A percentile compares a stretch with the other conserved stretches of the same genome.
phyloP scores from a whole-genome alignment of 2,888 invertebrate genomes.

The Cantharis rustica region DNA sequence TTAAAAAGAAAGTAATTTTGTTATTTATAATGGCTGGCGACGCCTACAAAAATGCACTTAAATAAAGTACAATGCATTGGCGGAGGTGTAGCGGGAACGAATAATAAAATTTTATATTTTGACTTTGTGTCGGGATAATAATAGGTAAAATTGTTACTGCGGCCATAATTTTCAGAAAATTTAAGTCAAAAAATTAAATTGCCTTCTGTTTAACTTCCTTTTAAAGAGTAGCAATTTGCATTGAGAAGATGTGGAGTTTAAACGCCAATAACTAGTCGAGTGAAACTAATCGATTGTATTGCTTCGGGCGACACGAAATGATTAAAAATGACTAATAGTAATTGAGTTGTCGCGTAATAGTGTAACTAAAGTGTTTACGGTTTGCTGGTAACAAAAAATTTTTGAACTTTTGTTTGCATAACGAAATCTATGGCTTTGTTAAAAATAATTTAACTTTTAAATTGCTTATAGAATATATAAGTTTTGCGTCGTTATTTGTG shows the following conservation, averaged over 20 bases:
- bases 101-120: not conserved
- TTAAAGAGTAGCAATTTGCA: conserved; percentile 15
- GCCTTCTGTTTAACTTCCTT: conserved; percentile 10
- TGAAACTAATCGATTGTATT: not conserved
- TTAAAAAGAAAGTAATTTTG: conserved; percentile 25
- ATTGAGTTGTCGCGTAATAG: not conserved
- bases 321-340: not conserved
- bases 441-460: not conserved
- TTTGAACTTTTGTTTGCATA: not conserved
- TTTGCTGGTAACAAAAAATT: not conserved
- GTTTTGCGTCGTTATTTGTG: conserved; percentile 3
- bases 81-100: conserved; percentile 11
- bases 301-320: not conserved
- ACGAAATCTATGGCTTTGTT: not conserved
- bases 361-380: not conserved
- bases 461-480: not conserved
- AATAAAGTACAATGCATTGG: conserved; percentile 19
- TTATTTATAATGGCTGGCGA: conserved; percentile 24
- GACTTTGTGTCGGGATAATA: not conserved
- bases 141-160: not conserved
- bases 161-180: not conserved
- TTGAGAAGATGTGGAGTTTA: conserved; percentile 3
- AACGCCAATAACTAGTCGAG: not conserved
- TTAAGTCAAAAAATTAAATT: conserved; percentile 4
- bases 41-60: conserved; percentile 25